These are phyloP conservation scores for Semicossyphus pulcher DNA, from an alignment of 2,113 vertebrate genomes.

Conservation along the genomic window DNA sequence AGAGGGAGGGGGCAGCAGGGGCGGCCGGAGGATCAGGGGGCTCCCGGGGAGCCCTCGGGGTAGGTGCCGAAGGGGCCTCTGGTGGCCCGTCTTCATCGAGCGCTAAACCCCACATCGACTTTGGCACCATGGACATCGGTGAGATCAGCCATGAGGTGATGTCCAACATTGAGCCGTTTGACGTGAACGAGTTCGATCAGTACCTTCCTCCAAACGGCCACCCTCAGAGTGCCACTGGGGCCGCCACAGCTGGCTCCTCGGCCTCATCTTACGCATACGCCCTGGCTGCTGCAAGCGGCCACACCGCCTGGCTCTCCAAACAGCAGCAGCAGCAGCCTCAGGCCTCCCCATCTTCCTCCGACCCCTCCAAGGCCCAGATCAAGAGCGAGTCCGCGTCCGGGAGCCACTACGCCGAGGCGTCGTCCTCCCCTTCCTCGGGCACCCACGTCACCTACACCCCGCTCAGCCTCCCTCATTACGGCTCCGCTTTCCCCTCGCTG, in stretches of 20 bases:
- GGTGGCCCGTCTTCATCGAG: conserved; percentile 73
- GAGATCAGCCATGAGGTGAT: conserved; percentile 99
- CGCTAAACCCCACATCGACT: conserved; percentile 97
- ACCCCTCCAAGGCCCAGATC: conserved; percentile 94
- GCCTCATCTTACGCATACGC: conserved; percentile 89
- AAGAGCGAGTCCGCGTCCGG: conserved; percentile 91
- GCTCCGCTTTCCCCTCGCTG: conserved; percentile 95
- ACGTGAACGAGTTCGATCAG: conserved; percentile 98
- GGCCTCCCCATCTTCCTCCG: conserved; percentile 84
- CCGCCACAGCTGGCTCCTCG: conserved; percentile 62
- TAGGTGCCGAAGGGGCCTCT: conserved; percentile 77
- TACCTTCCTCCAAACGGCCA: conserved; percentile 97
- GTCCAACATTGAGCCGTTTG: conserved; percentile 99
- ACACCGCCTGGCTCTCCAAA: conserved; percentile 98
- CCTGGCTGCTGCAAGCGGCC: conserved; percentile 93
- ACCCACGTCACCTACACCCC: conserved; percentile 97
- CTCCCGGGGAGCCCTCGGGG: conserved; percentile 86
- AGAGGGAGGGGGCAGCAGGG: conserved; percentile 82
- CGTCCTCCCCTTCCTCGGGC: conserved; percentile 85
- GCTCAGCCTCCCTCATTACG: conserved; percentile 96
- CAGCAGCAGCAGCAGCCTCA: conserved; percentile 93
- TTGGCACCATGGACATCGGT: conserved; percentile 97
- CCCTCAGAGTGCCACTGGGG: conserved; percentile 77
- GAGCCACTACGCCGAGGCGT: conserved; percentile 91
- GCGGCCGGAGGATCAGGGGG: conserved; percentile 70